These are phyloP conservation scores for Terrapene triunguis DNA, from an alignment of 2,113 vertebrate genomes.

Conservation along the genomic window DNA sequence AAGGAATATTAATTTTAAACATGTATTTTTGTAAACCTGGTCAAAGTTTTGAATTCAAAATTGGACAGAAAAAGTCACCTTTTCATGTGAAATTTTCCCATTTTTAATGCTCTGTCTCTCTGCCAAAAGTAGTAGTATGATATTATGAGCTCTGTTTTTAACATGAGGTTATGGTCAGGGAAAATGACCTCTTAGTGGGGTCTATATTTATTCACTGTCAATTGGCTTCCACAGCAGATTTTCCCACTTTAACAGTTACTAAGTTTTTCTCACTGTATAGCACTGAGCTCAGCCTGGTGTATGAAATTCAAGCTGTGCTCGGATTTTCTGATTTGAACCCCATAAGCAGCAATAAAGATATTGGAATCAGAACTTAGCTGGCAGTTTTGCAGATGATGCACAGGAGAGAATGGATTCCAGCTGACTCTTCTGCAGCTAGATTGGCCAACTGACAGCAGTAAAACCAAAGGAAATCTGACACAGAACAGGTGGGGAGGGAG, in stretches of 20 bases:
- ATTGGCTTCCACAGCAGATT: slow-evolving; percentile 10
- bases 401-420: slow-evolving; percentile 49
- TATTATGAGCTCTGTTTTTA: neutral
- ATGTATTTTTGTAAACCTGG: neutral
- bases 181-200: neutral
- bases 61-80: neutral
- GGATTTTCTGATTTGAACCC: slow-evolving; percentile 60
- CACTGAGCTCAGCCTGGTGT: slow-evolving; percentile 20
- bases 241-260: slow-evolving; percentile 8
- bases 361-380: slow-evolving; percentile 68
- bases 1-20: slow-evolving; percentile 1
- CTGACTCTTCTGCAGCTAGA: slow-evolving; percentile 40
- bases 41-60: slow-evolving; percentile 26
- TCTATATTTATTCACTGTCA: neutral
- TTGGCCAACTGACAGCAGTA: slow-evolving; percentile 61
- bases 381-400: slow-evolving; percentile 72
- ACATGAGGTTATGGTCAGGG: accelerated
- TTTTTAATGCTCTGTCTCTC: neutral
- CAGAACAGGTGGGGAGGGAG: accelerated
- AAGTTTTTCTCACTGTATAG: slow-evolving; percentile 9
- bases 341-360: slow-evolving; percentile 70
- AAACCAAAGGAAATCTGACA: slow-evolving; percentile 43
- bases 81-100: neutral
- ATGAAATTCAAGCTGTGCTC: slow-evolving; percentile 55
- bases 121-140: neutral